phyloP scores from a whole-genome alignment of 2,113 vertebrate species.

The Petrocephalus microphthalmus region DNA sequence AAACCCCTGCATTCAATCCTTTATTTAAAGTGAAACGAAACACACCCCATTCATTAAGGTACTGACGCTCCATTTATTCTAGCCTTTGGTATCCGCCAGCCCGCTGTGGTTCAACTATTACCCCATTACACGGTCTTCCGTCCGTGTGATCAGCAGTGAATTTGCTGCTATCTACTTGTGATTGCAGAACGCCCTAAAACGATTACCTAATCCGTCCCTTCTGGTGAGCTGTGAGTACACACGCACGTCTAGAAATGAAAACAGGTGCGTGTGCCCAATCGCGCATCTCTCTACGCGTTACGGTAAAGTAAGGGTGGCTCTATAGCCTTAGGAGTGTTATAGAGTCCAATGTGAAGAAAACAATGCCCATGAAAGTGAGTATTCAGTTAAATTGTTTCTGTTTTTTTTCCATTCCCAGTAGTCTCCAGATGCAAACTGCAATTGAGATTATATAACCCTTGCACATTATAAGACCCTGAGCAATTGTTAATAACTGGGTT shows the following conservation, averaged over 20 bases:
- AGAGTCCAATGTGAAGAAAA: not conserved
- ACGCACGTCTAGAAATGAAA: not conserved
- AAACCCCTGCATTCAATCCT: not conserved
- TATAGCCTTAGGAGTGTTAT: not conserved
- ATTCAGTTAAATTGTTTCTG: not conserved
- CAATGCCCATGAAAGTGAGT: not conserved
- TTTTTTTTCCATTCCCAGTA: not conserved
- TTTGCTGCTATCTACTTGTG: not conserved
- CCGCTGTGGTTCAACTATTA: not conserved
- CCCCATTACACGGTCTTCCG: not conserved
- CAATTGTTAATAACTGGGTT: not conserved
- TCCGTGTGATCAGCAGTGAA: not conserved
- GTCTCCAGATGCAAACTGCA: not conserved
- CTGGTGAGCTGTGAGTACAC: not conserved
- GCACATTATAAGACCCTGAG: not conserved
- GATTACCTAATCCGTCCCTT: not conserved
- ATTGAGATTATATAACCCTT: not conserved
- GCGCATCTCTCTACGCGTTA: not conserved
- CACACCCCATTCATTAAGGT: not conserved
- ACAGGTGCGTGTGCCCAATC: not conserved
- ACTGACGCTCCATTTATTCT: not conserved
- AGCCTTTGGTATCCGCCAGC: not conserved
- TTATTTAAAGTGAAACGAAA: not conserved
- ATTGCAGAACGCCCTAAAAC: not conserved
- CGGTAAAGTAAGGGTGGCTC: not conserved